Percentiles rank a stretch among this genome's conserved stretches.
phyloP scores from a whole-genome alignment of 2,888 invertebrate species.

The Didymodactylos carnosus region DNA sequence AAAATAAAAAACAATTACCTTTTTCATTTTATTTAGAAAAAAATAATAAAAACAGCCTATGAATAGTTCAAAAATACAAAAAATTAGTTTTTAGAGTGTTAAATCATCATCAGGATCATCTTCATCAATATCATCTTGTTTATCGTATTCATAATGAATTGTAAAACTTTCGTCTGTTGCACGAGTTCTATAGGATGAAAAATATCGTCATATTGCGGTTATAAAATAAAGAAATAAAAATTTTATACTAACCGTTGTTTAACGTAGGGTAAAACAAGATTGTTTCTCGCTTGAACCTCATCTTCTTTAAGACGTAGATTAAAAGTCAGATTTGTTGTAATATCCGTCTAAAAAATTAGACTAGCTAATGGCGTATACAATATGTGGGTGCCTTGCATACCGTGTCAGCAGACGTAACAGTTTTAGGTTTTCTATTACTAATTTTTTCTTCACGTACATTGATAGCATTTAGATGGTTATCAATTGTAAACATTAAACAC shows the following conservation, averaged over 20 bases:
- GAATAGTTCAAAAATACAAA: not conserved
- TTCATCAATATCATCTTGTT: conserved; percentile 12
- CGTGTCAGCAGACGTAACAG: not conserved
- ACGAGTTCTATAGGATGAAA: not conserved
- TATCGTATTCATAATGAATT: conserved; percentile 11
- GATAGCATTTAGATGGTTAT: not conserved
- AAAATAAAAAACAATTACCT: too few species aligned
- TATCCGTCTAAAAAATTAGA: not conserved
- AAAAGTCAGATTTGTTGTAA: not conserved
- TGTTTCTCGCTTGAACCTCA: conserved; percentile 8
- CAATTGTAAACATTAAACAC: not conserved
- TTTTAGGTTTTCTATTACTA: not conserved
- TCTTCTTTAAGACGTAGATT: conserved; percentile 10
- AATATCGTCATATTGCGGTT: not conserved
- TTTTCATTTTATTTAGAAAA: too few species aligned
- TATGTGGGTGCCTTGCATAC: too few species aligned
- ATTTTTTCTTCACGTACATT: not conserved
- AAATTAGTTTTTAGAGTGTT: not conserved
- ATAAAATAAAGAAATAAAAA: too few species aligned
- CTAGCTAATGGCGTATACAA: too few species aligned
- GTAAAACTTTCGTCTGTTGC: not conserved
- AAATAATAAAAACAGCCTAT: not conserved
- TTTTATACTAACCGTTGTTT: not conserved
- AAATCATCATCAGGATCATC: conserved; percentile 14
- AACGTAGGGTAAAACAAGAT: conserved; percentile 6